A percentile compares a stretch with the other conserved stretches of the same genome.
phyloP scores from a whole-genome alignment of 92 coral and sea anemone species.

The Galaxea fascicularis region DNA sequence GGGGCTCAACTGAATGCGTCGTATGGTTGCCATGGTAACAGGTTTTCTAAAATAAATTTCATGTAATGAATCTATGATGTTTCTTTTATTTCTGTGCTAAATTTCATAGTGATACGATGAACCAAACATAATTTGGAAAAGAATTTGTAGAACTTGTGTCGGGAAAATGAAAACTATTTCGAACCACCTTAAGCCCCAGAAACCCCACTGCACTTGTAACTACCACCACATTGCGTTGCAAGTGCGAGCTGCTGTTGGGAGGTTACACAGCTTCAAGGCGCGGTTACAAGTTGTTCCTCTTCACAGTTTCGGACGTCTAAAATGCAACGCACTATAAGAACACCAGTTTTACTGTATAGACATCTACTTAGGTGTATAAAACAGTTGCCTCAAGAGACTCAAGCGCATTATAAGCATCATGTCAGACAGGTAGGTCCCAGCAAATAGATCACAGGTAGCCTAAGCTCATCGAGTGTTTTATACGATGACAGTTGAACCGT shows the following conservation, averaged over 20 bases:
- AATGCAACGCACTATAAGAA: constrained; percentile 22
- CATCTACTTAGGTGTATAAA: constrained; percentile 39
- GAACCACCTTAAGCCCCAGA: constrained; percentile 31
- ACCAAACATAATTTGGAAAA: too few relatives aligned
- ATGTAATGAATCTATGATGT: too few relatives aligned
- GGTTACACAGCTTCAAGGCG: constrained; percentile 18
- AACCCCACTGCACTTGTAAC: constrained; percentile 56
- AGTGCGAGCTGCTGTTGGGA: background rate
- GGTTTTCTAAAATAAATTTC: too few relatives aligned
- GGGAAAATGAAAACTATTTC: too few relatives aligned
- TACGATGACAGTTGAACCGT: too few relatives aligned
- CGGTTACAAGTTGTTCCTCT: background rate
- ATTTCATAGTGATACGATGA: too few relatives aligned
- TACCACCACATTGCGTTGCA: constrained; percentile 10
- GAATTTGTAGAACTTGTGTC: too few relatives aligned
- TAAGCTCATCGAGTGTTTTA: too few relatives aligned
- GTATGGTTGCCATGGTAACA: too few relatives aligned
- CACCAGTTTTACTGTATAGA: constrained; percentile 39
- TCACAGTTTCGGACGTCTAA: background rate
- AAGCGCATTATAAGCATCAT: constrained; percentile 48
- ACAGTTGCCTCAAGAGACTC: constrained; percentile 39
- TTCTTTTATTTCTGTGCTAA: too few relatives aligned
- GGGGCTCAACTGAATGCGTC: too few relatives aligned
- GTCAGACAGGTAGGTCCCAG: constrained; percentile 35
- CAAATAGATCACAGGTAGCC: background rate